A percentile compares a stretch with the other conserved stretches of the same genome.
phyloP scores from a whole-genome alignment of 2,888 invertebrate genomes.

The Eubasilissa splendida region DNA sequence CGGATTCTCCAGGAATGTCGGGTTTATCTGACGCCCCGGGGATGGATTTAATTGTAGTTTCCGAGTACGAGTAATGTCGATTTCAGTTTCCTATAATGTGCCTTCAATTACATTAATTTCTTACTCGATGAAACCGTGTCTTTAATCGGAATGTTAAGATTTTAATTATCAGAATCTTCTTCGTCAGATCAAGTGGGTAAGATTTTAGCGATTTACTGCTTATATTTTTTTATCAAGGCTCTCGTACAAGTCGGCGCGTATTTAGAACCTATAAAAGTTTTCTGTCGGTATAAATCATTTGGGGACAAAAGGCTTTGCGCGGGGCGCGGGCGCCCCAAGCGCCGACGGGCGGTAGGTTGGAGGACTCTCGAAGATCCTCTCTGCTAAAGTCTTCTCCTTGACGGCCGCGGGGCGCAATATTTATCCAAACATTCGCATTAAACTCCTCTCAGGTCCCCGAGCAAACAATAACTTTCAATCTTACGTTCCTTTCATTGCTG shows the following conservation, averaged over 20 bases:
- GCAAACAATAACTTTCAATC: conserved; percentile 18
- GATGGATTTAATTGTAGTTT: neutral
- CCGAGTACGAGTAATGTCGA: too few relatives aligned
- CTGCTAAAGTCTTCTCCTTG: conserved; percentile 37
- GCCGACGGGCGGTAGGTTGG: neutral
- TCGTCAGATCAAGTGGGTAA: too few relatives aligned
- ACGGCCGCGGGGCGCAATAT: conserved; percentile 52
- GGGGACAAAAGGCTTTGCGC: conserved; percentile 31
- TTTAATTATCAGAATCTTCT: too few relatives aligned
- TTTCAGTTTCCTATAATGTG: too few relatives aligned
- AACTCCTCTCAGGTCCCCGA: conserved; percentile 36
- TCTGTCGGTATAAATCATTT: conserved; percentile 40
- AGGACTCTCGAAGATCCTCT: conserved; percentile 35
- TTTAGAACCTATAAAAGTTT: conserved; percentile 33
- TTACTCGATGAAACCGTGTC: too few relatives aligned
- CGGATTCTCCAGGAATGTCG: neutral
- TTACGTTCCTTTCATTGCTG: conserved; percentile 13
- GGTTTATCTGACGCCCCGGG: neutral
- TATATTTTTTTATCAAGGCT: too few relatives aligned
- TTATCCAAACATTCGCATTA: conserved; percentile 52
- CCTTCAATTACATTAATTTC: too few relatives aligned
- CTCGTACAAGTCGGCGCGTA: neutral
- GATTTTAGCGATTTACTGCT: too few relatives aligned
- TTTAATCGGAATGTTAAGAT: too few relatives aligned
- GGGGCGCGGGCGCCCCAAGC: conserved; percentile 1